Conservation (phyloP, 2,888 invertebrate species). For the Isotomurus palustris region DNA sequence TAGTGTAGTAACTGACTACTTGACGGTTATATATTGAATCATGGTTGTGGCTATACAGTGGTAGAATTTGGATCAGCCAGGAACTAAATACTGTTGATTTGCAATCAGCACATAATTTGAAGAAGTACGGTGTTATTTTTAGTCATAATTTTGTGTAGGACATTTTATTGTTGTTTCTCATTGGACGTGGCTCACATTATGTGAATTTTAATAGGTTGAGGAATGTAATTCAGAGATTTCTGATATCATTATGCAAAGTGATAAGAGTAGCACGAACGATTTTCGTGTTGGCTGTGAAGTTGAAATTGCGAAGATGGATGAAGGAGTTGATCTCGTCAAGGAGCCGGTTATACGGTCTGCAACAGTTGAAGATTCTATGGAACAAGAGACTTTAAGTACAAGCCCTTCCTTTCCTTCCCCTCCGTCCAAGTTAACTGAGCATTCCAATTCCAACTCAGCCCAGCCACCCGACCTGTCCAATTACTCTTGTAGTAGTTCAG, state of each 20-base stretch:
- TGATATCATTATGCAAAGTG: constrained; percentile 25
- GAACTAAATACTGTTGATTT: too few relatives aligned
- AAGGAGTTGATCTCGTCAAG: background rate
- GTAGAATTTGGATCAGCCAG: too few relatives aligned
- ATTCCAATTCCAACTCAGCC: too few relatives aligned
- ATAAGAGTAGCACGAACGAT: constrained; percentile 12
- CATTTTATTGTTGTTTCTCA: too few relatives aligned
- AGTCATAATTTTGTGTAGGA: too few relatives aligned
- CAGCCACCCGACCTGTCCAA: background rate
- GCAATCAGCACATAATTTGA: too few relatives aligned
- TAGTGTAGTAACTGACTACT: background rate
- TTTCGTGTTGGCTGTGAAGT: background rate
- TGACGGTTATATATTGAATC: background rate
- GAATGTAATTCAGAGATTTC: constrained; percentile 31
- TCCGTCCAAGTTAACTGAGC: background rate
- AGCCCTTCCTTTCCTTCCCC: background rate
- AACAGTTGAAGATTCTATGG: background rate
- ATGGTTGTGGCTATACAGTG: too few relatives aligned
- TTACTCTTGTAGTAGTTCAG: background rate
- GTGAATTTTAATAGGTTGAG: constrained; percentile 25
- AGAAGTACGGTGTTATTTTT: too few relatives aligned
- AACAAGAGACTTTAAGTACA: background rate
- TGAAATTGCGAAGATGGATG: background rate
- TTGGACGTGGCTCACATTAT: too few relatives aligned
- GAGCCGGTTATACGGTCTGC: background rate